phyloP scores from a whole-genome alignment of 1,140 invertebrate species.

The Drosophila novamexicana region DNA sequence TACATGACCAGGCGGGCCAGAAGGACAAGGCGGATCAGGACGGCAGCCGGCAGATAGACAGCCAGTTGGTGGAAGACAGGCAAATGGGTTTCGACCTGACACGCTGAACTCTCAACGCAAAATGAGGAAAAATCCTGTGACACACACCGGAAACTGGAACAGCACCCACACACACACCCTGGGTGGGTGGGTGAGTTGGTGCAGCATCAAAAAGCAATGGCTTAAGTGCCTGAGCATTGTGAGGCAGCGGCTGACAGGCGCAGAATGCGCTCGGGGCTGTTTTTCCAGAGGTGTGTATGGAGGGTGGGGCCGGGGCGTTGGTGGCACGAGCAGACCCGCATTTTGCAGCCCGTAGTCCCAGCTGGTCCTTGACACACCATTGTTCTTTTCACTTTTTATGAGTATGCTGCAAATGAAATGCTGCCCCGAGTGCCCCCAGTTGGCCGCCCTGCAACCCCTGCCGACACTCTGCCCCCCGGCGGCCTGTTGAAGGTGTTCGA shows the following conservation, averaged over 20 bases:
- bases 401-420: constrained; percentile 67
- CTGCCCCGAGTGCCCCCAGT: constrained; percentile 25
- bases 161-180: constrained; percentile 15
- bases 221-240: constrained; percentile 78
- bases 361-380: constrained; percentile 56
- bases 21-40: constrained; percentile 4
- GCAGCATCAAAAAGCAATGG: constrained; percentile 77
- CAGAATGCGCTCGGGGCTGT: constrained; percentile 41
- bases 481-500: constrained; percentile 53
- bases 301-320: not conserved
- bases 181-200: constrained; percentile 6
- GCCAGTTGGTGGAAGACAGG: constrained; percentile 48
- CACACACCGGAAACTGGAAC: constrained; percentile 80
- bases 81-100: constrained; percentile 75
- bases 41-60: constrained; percentile 6
- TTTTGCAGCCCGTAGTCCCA: constrained; percentile 38
- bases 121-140: constrained; percentile 74
- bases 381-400: constrained; percentile 76
- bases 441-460: not conserved
- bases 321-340: constrained; percentile 9
- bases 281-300: not conserved
- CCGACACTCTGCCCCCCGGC: not conserved
- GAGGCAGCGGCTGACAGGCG: constrained; percentile 60
- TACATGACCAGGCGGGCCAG: constrained; percentile 56
- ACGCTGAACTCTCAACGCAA: constrained; percentile 76